A percentile compares a stretch with the other conserved stretches of the same genome.
Evolutionary conservation across 2,888 invertebrate genomes (phyloP).

Genomic region (Chirona hameri): DNA sequence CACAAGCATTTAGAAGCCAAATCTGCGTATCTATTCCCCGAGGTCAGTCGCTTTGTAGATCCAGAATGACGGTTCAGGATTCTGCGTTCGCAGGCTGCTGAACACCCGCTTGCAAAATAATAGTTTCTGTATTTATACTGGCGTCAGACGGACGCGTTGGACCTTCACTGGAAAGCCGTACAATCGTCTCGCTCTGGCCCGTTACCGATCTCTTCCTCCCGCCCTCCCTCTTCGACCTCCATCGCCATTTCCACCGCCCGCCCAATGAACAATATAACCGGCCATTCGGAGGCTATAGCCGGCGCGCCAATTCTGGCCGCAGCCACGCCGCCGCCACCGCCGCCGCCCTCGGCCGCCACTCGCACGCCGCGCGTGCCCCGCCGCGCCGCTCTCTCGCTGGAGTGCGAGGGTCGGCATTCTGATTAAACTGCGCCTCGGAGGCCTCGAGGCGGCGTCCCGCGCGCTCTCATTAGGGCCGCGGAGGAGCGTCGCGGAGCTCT

Average conservation of each 20-base stretch:
- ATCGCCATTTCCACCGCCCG: not conserved
- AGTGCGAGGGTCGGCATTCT: not conserved
- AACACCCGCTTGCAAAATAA: no score
- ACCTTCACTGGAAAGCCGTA: no score
- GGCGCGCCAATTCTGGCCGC: not conserved
- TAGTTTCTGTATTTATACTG: no score
- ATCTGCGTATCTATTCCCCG: no score
- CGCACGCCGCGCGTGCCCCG: not conserved
- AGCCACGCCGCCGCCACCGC: not conserved
- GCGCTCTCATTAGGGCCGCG: not conserved
- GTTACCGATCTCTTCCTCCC: not conserved
- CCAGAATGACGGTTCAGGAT: no score
- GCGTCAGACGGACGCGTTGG: no score
- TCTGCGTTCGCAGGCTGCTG: no score
- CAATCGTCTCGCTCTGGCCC: no score
- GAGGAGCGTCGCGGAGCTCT: not conserved
- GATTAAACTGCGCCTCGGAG: conserved; percentile 1
- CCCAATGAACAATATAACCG: conserved; percentile 10
- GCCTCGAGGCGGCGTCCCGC: not conserved
- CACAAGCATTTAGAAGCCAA: no score
- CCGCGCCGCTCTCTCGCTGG: not conserved
- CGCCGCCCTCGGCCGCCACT: not conserved
- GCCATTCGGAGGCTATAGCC: not conserved
- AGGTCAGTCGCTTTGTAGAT: no score
- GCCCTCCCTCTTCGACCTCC: not conserved